Evolutionary conservation across 2,888 invertebrate species (phyloP), one percentile per base, ranked within the genome.

Genomic region (Lomographa bimaculata): DNA sequence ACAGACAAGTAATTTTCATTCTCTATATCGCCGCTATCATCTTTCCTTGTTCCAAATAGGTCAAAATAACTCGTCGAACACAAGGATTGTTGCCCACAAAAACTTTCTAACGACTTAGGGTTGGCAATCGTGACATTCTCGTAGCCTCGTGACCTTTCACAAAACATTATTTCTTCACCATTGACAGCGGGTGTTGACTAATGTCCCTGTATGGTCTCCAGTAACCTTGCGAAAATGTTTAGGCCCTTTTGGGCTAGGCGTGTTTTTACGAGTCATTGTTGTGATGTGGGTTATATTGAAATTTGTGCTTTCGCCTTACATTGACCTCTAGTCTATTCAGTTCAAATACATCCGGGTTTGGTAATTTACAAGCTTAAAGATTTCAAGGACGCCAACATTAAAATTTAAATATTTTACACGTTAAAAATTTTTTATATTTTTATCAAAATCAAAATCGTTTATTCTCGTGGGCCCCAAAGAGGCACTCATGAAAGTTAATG

Each of bases 141-240:
- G 9, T 12, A 24, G 12, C 19, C 24, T 25, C 8, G 30, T 24
- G 32, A 33, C 36, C 36, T 35, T 20, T n/a, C 7, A 18, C 20
- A 30, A 50, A 53, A 54, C 47, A 50, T 59, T 59, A 58, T 60
- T 59, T 54, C 47, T 51, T 54, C 42, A 39, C 37, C 57, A 54
- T 53, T 58, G 58, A 58, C 40, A 46, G 41, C 32, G 49, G 40
- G 46, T 50, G 54, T 56, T 57, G 57, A 57, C 42, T 60, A 60
- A 63, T 61, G 54, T 47, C 35, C 36, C 46, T 48, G 17, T 24
- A 46, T 44, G 52, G 51, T 50, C 51, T 47, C 46, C 50, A 43
- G 14, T 30, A 27, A 30, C 34, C 34, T 35, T 26, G 25, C 23
- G 6, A 25, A 18, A 30, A 30, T 25, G 17, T 40, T 16, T 37